Evolutionary conservation across 2,797 vertebrate genomes (phyloP).

Genomic region (Varecia variegata): DNA sequence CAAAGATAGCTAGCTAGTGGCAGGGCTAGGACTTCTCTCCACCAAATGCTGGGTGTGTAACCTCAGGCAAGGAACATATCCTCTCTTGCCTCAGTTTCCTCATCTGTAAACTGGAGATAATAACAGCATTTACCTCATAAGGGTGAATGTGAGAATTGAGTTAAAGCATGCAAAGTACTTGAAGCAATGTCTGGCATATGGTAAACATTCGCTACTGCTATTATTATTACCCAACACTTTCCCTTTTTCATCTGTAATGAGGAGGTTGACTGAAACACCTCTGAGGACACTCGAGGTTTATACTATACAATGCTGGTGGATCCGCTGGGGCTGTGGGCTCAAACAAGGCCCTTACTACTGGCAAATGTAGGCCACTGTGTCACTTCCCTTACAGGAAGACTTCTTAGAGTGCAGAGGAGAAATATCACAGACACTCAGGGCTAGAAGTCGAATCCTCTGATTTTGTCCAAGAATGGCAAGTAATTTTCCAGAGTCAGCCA

Average conservation of each 20-base stretch:
- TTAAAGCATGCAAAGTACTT: not conserved
- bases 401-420: not conserved
- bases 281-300: not conserved
- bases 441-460: not conserved
- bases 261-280: not conserved
- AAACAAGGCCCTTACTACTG: not conserved
- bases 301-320: not conserved
- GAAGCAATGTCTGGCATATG: not conserved
- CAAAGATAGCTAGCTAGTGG: not conserved
- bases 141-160: not conserved
- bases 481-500: slow-evolving; percentile 7
- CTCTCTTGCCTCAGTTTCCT: not conserved
- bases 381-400: not conserved
- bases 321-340: not conserved
- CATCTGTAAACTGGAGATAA: not conserved
- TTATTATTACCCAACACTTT: not conserved
- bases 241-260: not conserved
- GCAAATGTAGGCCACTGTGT: not conserved
- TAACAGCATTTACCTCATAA: not conserved
- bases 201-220: not conserved
- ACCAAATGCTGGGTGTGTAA: not conserved
- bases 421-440: not conserved
- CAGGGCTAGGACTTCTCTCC: not conserved
- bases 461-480: slow-evolving; percentile 2
- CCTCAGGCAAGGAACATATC: not conserved